phyloP scores from a whole-genome alignment of 2,888 invertebrate species.

The Hypolimnas misippus region DNA sequence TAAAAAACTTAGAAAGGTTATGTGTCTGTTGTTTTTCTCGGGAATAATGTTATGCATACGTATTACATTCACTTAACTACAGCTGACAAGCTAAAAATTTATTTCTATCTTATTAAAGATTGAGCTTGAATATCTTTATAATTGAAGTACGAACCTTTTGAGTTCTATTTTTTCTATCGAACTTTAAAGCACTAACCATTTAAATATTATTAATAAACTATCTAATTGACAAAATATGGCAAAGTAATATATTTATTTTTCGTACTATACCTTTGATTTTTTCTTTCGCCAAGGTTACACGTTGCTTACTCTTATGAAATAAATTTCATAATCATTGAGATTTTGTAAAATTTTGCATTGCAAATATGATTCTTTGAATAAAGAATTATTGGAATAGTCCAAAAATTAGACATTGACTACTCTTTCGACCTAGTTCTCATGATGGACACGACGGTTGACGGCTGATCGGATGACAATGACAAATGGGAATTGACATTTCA shows the following conservation, averaged over 20 bases:
- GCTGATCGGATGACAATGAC: constrained; percentile 46
- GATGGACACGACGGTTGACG: constrained; percentile 52
- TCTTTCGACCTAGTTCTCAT: constrained; percentile 76
- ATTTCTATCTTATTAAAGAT: constrained; percentile 51
- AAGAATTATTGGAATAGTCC: constrained; percentile 54
- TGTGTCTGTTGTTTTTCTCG: constrained; percentile 39
- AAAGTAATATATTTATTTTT: constrained; percentile 65
- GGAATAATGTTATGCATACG: constrained; percentile 48
- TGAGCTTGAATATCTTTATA: not conserved
- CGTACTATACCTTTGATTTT: constrained; percentile 67
- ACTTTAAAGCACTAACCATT: constrained; percentile 47
- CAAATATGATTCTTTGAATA: constrained; percentile 40
- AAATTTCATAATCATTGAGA: constrained; percentile 56
- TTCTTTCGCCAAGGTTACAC: constrained; percentile 57
- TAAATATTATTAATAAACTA: constrained; percentile 61
- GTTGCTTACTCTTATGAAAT: constrained; percentile 48
- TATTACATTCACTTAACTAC: constrained; percentile 48
- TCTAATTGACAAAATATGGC: constrained; percentile 79
- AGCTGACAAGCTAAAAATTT: constrained; percentile 54
- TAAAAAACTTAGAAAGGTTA: constrained; percentile 33
- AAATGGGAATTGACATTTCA: constrained; percentile 37
- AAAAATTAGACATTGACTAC: constrained; percentile 62
- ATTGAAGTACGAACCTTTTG: constrained; percentile 2
- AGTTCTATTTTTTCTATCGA: constrained; percentile 39
- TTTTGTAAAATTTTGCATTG: constrained; percentile 43